phyloP scores from a whole-genome alignment of 2,113 vertebrate species.

The Nothobranchius furzeri region DNA sequence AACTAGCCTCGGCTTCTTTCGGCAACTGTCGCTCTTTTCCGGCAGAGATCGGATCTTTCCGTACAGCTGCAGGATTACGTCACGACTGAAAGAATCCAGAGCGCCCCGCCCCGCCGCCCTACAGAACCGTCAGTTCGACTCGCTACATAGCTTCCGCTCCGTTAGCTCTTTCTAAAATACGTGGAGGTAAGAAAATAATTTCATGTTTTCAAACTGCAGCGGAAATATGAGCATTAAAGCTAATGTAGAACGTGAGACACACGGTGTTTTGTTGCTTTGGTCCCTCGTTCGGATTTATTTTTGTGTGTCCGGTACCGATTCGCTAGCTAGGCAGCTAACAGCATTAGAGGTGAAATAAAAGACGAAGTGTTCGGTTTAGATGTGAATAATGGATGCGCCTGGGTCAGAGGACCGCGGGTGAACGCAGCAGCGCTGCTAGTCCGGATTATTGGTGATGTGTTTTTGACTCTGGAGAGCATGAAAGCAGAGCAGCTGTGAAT shows the following conservation, averaged over 20 bases:
- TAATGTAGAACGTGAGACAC: too few relatives aligned
- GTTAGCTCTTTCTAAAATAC: neutral
- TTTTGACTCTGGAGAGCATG: too few relatives aligned
- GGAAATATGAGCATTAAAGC: too few relatives aligned
- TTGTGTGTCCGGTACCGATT: neutral
- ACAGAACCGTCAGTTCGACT: conserved; percentile 32
- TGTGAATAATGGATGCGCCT: too few relatives aligned
- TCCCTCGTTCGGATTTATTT: neutral
- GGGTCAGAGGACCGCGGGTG: too few relatives aligned
- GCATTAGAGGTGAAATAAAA: neutral
- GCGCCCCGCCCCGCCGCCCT: conserved; percentile 13
- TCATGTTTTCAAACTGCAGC: neutral
- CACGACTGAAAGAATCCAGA: conserved; percentile 9
- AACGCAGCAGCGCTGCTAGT: too few relatives aligned
- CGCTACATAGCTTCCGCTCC: neutral
- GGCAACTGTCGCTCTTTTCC: neutral
- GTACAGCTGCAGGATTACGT: conserved; percentile 64
- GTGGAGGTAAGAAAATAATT: conserved; percentile 28
- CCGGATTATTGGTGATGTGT: too few relatives aligned
- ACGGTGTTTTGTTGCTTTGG: neutral
- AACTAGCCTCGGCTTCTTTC: too few relatives aligned
- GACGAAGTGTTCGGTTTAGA: neutral
- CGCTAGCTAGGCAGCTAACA: conserved; percentile 26
- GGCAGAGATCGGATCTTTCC: conserved; percentile 28
- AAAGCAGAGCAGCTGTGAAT: too few relatives aligned